Conservation (phyloP, 2,797 vertebrate genomes). For the Argentina silus region DNA sequence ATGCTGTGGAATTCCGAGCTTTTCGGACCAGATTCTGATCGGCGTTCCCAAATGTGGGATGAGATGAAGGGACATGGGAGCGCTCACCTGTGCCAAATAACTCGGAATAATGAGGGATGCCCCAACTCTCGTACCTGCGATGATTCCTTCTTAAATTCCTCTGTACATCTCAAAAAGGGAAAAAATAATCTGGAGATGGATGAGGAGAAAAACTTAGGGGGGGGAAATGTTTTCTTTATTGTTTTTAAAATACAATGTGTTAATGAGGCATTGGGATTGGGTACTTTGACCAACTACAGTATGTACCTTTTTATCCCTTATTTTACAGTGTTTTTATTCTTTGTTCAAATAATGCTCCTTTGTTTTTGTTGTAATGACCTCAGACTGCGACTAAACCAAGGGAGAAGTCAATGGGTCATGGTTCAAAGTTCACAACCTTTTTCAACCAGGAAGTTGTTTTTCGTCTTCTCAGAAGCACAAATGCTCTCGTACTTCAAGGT, state of each 20-base stretch:
- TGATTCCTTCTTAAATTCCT: slow-evolving; percentile 53
- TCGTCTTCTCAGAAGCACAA: slow-evolving; percentile 68
- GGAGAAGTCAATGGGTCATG: not conserved
- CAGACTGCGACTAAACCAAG: not conserved
- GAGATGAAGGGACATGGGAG: slow-evolving; percentile 35
- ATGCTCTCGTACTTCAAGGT: slow-evolving; percentile 43
- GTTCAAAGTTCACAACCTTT: slow-evolving; percentile 6
- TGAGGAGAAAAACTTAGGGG: slow-evolving; percentile 7
- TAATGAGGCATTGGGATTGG: slow-evolving; percentile 57
- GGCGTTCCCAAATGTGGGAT: not conserved
- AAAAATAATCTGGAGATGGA: slow-evolving; percentile 20
- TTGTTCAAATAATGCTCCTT: slow-evolving; percentile 38
- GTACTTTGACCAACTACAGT: slow-evolving; percentile 67
- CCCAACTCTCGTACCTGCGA: slow-evolving; percentile 32
- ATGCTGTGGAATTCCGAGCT: slow-evolving; percentile 20
- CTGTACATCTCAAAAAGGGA: slow-evolving; percentile 32
- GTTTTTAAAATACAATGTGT: slow-evolving; percentile 46
- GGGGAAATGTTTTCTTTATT: not conserved
- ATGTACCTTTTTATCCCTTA: slow-evolving; percentile 14
- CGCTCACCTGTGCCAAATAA: slow-evolving; percentile 74
- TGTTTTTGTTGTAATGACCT: slow-evolving; percentile 25
- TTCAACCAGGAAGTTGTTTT: slow-evolving; percentile 1
- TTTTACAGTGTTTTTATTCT: slow-evolving; percentile 12
- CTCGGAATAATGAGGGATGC: slow-evolving; percentile 50
- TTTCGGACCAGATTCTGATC: slow-evolving; percentile 15